phyloP scores from a whole-genome alignment of 2,888 invertebrate genomes.

The Brachyptera putata region DNA sequence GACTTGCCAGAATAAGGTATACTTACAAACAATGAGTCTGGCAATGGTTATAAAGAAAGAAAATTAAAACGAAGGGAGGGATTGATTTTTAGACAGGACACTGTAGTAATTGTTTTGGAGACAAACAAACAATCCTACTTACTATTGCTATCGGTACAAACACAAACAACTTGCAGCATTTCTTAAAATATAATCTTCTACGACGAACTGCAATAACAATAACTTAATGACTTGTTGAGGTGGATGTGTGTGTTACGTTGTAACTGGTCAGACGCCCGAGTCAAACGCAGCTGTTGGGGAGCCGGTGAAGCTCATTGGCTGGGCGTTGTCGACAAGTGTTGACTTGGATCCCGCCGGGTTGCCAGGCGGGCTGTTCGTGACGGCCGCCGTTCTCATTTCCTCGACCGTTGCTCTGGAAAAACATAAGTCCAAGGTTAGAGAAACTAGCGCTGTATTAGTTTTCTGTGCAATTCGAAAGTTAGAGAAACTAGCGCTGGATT shows the following conservation, averaged over 20 bases:
- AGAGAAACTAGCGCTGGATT: too few relatives aligned
- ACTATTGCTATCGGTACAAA: not conserved
- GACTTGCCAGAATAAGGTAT: too few relatives aligned
- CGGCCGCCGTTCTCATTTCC: constrained; percentile 64
- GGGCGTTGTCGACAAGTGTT: constrained; percentile 75
- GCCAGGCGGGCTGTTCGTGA: constrained; percentile 38
- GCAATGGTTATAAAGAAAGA: too few relatives aligned
- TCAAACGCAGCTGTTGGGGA: constrained; percentile 47
- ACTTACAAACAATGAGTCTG: too few relatives aligned
- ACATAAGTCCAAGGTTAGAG: too few relatives aligned
- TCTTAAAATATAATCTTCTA: not conserved
- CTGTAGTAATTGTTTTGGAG: too few relatives aligned
- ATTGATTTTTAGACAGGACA: too few relatives aligned
- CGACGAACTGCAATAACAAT: constrained; percentile 12
- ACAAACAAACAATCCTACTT: not conserved
- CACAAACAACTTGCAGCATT: too few relatives aligned
- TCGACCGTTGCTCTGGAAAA: constrained; percentile 67
- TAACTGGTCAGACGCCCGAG: constrained; percentile 28
- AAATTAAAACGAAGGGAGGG: too few relatives aligned
- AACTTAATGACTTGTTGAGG: constrained; percentile 17
- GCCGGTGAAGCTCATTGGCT: constrained; percentile 71
- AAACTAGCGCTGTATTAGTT: too few relatives aligned
- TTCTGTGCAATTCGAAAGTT: too few relatives aligned
- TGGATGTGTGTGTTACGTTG: constrained; percentile 4
- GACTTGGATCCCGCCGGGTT: constrained; percentile 61